A percentile compares a stretch with the other conserved stretches of the same genome.
These are phyloP conservation scores for Sinohyriopsis cumingii DNA, from an alignment of 2,888 invertebrate species.

Conservation along the genomic window DNA sequence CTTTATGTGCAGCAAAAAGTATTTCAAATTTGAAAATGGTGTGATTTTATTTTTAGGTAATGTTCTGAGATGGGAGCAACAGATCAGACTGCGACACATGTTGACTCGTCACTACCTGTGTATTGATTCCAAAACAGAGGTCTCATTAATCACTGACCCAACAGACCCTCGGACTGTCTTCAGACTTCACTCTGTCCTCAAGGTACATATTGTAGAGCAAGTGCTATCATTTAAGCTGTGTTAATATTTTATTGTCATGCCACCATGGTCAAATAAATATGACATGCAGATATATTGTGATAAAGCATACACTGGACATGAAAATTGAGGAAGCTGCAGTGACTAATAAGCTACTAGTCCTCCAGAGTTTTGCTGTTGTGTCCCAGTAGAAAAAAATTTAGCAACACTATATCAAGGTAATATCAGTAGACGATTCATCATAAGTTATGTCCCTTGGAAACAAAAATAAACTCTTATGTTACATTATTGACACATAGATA, in stretches of 20 bases:
- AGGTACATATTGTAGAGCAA: constrained; percentile 45
- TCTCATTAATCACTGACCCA: constrained; percentile 64
- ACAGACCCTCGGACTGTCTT: constrained; percentile 71
- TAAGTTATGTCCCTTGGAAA: too few relatives aligned
- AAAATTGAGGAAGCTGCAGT: too few relatives aligned
- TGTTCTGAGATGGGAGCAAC: constrained; percentile 70
- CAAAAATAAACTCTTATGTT: too few relatives aligned
- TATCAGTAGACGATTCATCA: too few relatives aligned
- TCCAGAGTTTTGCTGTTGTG: too few relatives aligned
- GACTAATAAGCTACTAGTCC: too few relatives aligned
- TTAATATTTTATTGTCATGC: not conserved
- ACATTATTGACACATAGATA: too few relatives aligned
- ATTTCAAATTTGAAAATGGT: not conserved
- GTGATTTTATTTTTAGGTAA: constrained; percentile 57
- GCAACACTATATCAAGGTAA: too few relatives aligned
- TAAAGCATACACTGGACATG: too few relatives aligned
- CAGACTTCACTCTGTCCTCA: constrained; percentile 69
- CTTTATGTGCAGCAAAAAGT: not conserved
- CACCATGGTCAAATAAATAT: not conserved
- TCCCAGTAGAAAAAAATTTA: too few relatives aligned
- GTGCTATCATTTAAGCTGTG: not conserved
- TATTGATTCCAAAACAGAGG: constrained; percentile 65
- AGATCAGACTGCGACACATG: constrained; percentile 69
- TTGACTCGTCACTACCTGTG: constrained; percentile 69
- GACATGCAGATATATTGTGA: too few relatives aligned